Conservation (phyloP, 2,888 invertebrate species). For the Hymenopus coronatus region DNA sequence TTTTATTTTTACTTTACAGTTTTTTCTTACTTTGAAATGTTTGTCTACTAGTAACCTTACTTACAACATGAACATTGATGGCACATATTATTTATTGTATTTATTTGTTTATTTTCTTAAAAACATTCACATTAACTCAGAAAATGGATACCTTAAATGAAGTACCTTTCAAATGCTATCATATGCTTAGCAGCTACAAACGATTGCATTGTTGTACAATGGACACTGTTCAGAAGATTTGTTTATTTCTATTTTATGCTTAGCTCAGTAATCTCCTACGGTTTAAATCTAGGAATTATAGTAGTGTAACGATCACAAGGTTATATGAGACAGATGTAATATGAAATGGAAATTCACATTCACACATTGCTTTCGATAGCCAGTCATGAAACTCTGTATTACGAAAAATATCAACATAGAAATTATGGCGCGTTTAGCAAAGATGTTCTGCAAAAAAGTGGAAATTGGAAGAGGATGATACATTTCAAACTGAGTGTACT, state of each 20-base stretch:
- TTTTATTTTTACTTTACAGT: background rate
- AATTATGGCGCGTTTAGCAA: too few species aligned
- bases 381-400: background rate
- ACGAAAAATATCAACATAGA: too few species aligned
- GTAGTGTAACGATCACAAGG: slow-evolving; percentile 17
- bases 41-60: slow-evolving; percentile 1
- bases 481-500: too few species aligned
- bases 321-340: slow-evolving; percentile 16
- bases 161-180: background rate
- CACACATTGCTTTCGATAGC: background rate
- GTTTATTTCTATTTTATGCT: background rate
- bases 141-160: background rate
- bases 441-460: too few species aligned
- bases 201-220: slow-evolving; percentile 5
- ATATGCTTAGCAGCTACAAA: slow-evolving; percentile 5
- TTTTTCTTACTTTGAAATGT: background rate
- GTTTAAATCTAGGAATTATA: background rate
- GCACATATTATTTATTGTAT: slow-evolving; percentile 12
- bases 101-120: background rate
- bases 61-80: slow-evolving; percentile 9
- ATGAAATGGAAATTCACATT: background rate
- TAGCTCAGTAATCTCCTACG: background rate
- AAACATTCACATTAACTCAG: slow-evolving; percentile 13
- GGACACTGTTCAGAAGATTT: slow-evolving; percentile 5
- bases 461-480: too few species aligned